Conservation (phyloP, 2,113 vertebrate species). For the Aldabrachelys gigantea region DNA sequence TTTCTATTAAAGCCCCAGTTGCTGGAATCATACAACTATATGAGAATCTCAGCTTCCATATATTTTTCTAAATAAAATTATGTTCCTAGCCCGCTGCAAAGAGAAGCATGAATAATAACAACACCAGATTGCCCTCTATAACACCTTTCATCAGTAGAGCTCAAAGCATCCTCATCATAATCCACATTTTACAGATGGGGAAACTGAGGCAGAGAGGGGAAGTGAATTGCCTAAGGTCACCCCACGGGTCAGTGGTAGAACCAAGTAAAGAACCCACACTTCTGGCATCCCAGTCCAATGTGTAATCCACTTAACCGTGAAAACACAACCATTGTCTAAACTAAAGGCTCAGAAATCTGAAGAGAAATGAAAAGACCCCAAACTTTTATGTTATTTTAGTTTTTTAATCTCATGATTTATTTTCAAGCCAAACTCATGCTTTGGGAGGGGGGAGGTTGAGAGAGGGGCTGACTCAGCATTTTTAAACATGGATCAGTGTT, state of each 20-base stretch:
- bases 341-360: neutral
- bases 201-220: neutral
- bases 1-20: neutral
- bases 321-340: neutral
- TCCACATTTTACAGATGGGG: neutral
- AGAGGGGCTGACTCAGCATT: neutral
- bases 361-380: neutral
- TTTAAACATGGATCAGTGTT: neutral
- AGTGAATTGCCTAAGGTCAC: neutral
- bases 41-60: neutral
- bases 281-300: neutral
- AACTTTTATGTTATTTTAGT: neutral
- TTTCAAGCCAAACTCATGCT: neutral
- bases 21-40: neutral
- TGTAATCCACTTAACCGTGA: neutral
- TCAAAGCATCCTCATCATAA: neutral
- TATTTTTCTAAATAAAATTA: neutral
- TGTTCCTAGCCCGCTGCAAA: conserved; percentile 30
- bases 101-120: conserved; percentile 3
- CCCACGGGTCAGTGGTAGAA: neutral
- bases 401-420: neutral
- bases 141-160: neutral
- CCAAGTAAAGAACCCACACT: neutral
- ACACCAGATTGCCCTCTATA: neutral
- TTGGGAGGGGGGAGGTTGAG: neutral